Evolutionary conservation across 2,797 vertebrate genomes (phyloP).

Genomic region (Philypnodon macrostomus): DNA sequence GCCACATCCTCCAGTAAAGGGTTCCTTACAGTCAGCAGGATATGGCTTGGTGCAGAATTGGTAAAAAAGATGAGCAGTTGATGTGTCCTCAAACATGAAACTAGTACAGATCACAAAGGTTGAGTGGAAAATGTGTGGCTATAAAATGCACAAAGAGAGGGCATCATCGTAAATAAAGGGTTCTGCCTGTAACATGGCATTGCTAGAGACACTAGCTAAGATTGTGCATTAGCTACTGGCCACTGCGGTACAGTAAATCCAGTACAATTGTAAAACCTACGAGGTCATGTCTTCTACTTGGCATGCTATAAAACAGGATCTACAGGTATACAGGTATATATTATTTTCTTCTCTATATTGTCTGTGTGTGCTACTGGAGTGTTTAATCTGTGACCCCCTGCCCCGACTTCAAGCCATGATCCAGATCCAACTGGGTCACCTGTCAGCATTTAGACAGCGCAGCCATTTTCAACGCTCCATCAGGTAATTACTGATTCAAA

Average conservation of each 20-base stretch:
- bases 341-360: constrained; percentile 64
- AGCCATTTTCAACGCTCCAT: too few relatives aligned
- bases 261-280: constrained; percentile 57
- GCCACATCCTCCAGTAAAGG: constrained; percentile 59
- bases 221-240: constrained; percentile 66
- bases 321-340: constrained; percentile 59
- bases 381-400: constrained; percentile 35
- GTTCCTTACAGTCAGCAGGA: constrained; percentile 53
- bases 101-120: constrained; percentile 31
- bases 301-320: constrained; percentile 73
- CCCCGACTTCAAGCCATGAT: not conserved
- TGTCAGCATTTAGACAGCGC: too few relatives aligned
- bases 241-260: constrained; percentile 63
- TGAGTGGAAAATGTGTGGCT: constrained; percentile 17
- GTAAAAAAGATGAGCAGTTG: constrained; percentile 44
- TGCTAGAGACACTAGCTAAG: constrained; percentile 50
- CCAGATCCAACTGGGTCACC: too few relatives aligned
- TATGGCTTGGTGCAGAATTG: constrained; percentile 61
- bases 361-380: constrained; percentile 56
- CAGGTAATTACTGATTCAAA: constrained; percentile 30
- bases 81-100: constrained; percentile 29
- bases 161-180: constrained; percentile 49
- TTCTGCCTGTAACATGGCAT: constrained; percentile 50
- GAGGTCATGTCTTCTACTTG: constrained; percentile 59
- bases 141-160: constrained; percentile 30